These are phyloP conservation scores for Syrista parreyssii DNA, from an alignment of 2,888 invertebrate species.

Conservation along the genomic window DNA sequence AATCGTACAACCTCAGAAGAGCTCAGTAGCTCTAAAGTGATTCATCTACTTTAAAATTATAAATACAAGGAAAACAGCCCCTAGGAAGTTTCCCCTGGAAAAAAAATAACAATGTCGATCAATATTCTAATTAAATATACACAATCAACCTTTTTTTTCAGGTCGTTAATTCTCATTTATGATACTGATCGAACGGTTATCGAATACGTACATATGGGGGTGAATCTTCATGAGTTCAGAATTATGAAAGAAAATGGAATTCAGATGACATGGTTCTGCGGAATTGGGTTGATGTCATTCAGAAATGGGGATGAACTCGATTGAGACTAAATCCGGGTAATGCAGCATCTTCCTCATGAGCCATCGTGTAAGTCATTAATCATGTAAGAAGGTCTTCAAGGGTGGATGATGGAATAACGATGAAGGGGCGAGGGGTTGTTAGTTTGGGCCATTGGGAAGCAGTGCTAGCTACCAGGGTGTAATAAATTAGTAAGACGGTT, in stretches of 20 bases:
- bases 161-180: not conserved
- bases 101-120: not conserved
- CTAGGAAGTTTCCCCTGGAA: not conserved
- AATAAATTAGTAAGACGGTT: slow-evolving; percentile 12
- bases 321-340: not conserved
- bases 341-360: not conserved
- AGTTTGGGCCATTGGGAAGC: not conserved
- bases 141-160: not conserved
- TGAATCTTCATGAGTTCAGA: not conserved
- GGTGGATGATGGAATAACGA: slow-evolving; percentile 6
- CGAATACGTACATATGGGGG: not conserved
- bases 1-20: not conserved
- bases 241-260: not conserved
- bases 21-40: not conserved
- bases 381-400: not conserved
- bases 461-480: not conserved
- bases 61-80: not conserved
- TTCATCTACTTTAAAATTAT: not conserved
- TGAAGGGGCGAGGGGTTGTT: slow-evolving; percentile 11
- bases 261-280: not conserved
- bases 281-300: not conserved
- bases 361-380: not conserved
- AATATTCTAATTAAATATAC: not conserved
- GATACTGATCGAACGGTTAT: not conserved
- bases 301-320: not conserved